Evolutionary conservation across 2,888 invertebrate genomes (phyloP).

Genomic region (Zhengitettix transpicula): DNA sequence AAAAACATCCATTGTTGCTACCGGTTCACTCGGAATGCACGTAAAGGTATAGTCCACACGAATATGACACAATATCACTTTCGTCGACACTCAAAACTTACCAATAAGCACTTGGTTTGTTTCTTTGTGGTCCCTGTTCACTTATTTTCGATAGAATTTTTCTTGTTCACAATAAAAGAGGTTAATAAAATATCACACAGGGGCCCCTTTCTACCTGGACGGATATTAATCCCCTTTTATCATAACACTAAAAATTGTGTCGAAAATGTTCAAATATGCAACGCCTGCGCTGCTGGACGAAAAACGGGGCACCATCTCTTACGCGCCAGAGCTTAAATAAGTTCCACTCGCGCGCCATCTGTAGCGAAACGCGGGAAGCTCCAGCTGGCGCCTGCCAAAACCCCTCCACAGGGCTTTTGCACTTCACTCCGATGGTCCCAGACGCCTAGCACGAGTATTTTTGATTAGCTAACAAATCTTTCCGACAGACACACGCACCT

Average conservation of each 20-base stretch:
- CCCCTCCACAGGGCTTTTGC: background rate
- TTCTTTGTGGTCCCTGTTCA: constrained; percentile 12
- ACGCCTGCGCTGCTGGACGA: constrained; percentile 34
- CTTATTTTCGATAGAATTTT: constrained; percentile 7
- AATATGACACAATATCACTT: background rate
- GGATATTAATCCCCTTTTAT: constrained; percentile 19
- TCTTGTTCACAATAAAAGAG: constrained; percentile 7
- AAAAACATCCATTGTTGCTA: too few species aligned
- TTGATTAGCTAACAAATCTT: constrained; percentile 2
- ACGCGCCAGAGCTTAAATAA: constrained; percentile 38
- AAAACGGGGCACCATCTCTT: constrained; percentile 30
- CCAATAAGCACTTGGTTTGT: constrained; percentile 5
- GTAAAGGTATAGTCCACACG: background rate
- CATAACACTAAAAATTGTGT: constrained; percentile 14
- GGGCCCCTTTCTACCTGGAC: constrained; percentile 17
- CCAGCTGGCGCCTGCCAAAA: constrained; percentile 15
- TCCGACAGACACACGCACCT: background rate
- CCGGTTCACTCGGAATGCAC: too few species aligned
- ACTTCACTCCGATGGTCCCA: background rate
- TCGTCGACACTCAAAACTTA: constrained; percentile 4
- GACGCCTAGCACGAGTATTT: background rate
- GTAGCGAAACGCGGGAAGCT: constrained; percentile 20
- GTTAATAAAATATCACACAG: constrained; percentile 12
- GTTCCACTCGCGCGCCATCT: constrained; percentile 36
- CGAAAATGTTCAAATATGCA: constrained; percentile 22